Conservation (phyloP, 2,797 vertebrate genomes). For the Siniperca obscura region DNA sequence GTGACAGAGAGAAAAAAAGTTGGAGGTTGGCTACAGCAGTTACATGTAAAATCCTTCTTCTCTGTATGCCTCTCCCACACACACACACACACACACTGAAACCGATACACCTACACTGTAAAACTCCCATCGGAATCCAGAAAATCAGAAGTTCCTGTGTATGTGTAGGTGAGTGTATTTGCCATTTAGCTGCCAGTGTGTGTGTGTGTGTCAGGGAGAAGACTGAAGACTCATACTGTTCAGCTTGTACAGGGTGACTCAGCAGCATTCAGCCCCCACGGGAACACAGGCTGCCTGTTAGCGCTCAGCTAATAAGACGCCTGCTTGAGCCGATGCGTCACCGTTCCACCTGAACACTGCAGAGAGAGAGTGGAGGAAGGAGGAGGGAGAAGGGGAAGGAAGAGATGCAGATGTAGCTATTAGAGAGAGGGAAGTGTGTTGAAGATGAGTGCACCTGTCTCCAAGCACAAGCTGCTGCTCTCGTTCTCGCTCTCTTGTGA, state of each 20-base stretch:
- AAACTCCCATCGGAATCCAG: constrained; percentile 45
- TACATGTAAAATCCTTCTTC: constrained; percentile 14
- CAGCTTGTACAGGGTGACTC: constrained; percentile 70
- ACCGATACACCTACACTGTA: constrained; percentile 32
- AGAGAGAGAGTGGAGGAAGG: background rate
- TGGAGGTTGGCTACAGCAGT: constrained; percentile 15
- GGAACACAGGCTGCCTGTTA: constrained; percentile 74
- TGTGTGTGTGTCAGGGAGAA: constrained; percentile 33
- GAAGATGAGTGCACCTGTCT: constrained; percentile 68
- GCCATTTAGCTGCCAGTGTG: constrained; percentile 20
- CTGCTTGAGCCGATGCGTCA: constrained; percentile 67
- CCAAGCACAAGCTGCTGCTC: constrained; percentile 55
- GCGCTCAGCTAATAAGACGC: constrained; percentile 72
- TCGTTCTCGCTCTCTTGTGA: background rate
- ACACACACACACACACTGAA: constrained; percentile 11
- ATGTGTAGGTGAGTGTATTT: constrained; percentile 49
- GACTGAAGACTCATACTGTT: constrained; percentile 53
- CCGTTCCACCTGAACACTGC: constrained; percentile 71
- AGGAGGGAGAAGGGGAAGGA: background rate
- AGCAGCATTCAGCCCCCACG: constrained; percentile 68
- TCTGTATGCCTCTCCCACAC: background rate
- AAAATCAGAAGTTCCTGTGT: constrained; percentile 41
- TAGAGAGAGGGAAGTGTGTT: constrained; percentile 56
- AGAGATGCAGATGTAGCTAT: constrained; percentile 59
- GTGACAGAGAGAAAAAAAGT: constrained; percentile 27